Evolutionary conservation across 2,797 vertebrate genomes (phyloP).

Genomic region (Semotilus atromaculatus): DNA sequence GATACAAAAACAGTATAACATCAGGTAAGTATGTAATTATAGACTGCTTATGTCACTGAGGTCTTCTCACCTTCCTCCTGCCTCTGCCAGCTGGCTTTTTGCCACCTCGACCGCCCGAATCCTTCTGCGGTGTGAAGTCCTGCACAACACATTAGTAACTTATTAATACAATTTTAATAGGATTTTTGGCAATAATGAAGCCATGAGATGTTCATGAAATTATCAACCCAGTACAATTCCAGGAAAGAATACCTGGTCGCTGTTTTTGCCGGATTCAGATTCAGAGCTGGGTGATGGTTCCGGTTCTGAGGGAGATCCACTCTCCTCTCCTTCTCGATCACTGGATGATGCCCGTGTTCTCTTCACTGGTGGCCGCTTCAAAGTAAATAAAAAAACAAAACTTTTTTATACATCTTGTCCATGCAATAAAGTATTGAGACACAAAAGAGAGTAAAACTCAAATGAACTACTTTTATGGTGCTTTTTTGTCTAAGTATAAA

Average conservation of each 20-base stretch:
- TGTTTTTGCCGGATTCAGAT: slow-evolving; percentile 92
- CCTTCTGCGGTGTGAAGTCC: slow-evolving; percentile 97
- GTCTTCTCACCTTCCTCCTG: slow-evolving; percentile 74
- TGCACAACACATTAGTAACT: slow-evolving; percentile 61
- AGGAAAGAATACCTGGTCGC: slow-evolving; percentile 84
- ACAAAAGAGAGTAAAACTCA: neutral
- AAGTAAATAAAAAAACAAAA: no score
- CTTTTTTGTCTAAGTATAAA: neutral
- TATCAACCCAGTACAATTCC: neutral
- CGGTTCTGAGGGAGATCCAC: slow-evolving; percentile 87
- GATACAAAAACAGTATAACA: neutral
- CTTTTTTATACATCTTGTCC: neutral
- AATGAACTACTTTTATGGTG: no score
- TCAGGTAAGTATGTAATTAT: neutral
- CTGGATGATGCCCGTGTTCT: slow-evolving; percentile 87
- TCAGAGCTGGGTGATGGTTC: slow-evolving; percentile 89
- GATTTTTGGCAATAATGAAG: neutral
- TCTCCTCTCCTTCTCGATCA: slow-evolving; percentile 84
- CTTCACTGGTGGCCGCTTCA: slow-evolving; percentile 79
- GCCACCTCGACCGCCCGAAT: slow-evolving; percentile 69
- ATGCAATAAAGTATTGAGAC: neutral
- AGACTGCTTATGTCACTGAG: neutral
- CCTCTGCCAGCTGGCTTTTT: slow-evolving; percentile 73
- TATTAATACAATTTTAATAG: neutral
- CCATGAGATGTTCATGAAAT: neutral